phyloP scores from a whole-genome alignment of 2,113 vertebrate genomes.

The Notarius lentiginosus region DNA sequence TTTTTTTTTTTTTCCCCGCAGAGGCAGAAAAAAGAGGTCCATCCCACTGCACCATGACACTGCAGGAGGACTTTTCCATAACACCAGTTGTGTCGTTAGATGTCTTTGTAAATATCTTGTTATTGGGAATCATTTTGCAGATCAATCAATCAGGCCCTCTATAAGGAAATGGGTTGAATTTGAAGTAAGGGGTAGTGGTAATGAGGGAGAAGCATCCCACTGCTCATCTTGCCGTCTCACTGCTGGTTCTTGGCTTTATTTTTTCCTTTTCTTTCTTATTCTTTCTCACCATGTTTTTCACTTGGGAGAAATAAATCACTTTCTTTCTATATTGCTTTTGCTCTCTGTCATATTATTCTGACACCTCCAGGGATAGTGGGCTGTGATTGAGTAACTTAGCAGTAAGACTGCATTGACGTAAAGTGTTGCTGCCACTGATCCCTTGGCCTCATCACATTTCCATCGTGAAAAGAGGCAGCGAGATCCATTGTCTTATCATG shows the following conservation, averaged over 20 bases:
- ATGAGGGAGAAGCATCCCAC: neutral
- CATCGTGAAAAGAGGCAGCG: slow-evolving; percentile 9
- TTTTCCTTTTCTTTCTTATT: neutral
- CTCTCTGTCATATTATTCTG: slow-evolving; percentile 19
- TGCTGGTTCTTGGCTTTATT: neutral
- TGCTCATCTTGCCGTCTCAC: neutral
- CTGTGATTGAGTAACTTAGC: slow-evolving; percentile 30
- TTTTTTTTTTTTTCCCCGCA: neutral
- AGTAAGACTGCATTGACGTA: slow-evolving; percentile 26
- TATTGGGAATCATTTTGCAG: neutral
- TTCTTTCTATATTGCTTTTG: slow-evolving; percentile 25
- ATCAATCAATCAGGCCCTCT: neutral
- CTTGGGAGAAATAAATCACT: slow-evolving; percentile 15
- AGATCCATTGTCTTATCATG: neutral
- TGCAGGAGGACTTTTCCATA: neutral
- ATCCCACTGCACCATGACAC: neutral
- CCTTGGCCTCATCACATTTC: neutral
- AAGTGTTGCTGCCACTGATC: slow-evolving; percentile 35
- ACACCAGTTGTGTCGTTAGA: neutral
- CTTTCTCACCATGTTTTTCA: neutral
- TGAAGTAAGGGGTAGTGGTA: neutral
- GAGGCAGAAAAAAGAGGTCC: slow-evolving; percentile 1
- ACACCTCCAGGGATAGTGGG: neutral
- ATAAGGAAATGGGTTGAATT: neutral
- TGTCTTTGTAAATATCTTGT: neutral